Conservation (phyloP, 2,797 vertebrate species). For the Glyptemys insculpta region DNA sequence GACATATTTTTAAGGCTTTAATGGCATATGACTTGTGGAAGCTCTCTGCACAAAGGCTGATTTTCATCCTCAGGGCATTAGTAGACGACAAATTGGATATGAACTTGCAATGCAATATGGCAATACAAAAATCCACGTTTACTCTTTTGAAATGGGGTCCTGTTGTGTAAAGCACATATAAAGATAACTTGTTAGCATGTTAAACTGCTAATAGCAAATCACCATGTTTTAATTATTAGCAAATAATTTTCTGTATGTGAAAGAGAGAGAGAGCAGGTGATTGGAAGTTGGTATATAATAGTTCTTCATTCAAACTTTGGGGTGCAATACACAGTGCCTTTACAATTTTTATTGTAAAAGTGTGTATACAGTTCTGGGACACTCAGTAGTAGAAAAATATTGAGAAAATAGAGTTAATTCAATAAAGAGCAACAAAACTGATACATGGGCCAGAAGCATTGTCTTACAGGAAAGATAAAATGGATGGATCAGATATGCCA, state of each 20-base stretch:
- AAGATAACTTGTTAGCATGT: neutral
- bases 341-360: neutral
- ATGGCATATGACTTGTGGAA: neutral
- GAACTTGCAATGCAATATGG: neutral
- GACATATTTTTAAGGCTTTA: neutral
- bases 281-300: neutral
- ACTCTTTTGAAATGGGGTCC: neutral
- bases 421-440: neutral
- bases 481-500: too few species aligned
- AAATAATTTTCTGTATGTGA: too few species aligned
- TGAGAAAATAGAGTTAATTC: neutral
- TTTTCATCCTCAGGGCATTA: neutral
- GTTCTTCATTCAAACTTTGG: neutral
- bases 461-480: neutral
- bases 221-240: too few species aligned
- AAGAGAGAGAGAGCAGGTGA: neutral
- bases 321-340: accelerated
- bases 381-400: accelerated
- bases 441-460: neutral
- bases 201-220: too few species aligned
- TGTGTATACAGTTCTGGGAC: neutral
- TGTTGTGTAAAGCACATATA: neutral
- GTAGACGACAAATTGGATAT: neutral
- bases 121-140: accelerated
- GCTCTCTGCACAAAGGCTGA: neutral